Base-by-base conservation (phyloP, 2,888 invertebrate species). In the Euplexia lucipara region DNA sequence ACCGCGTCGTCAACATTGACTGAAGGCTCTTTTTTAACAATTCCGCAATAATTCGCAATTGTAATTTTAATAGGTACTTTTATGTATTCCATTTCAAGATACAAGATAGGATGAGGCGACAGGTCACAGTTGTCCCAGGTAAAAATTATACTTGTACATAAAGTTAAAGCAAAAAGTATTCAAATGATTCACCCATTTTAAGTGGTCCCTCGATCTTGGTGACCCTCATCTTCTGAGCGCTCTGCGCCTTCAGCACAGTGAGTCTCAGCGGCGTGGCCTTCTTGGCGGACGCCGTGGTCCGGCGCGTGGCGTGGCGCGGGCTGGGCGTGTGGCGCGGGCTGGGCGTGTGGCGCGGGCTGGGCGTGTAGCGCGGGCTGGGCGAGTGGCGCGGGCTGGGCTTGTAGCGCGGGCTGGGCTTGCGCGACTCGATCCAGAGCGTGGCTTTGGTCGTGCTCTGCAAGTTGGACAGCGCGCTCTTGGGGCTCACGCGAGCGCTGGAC, bases 341-440 rank as follows among this genome's bases (percentile, higher is more conserved):
- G 4, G 70, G 61, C 82, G 90, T 90, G 14, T 92, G 83, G n/a
- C n/a, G n/a, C 0, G 87, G 86, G 22, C 83, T 83, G 4, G 70
- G 61, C 82, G 90, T 90, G 14, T n/a, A n/a, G n/a, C n/a, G n/a
- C n/a, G n/a, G n/a, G n/a, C n/a, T n/a, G n/a, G n/a, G n/a, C n/a
- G n/a, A n/a, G n/a, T n/a, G n/a, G n/a, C n/a, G n/a, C 0, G 87
- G 86, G 22, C 83, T 83, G 4, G 70, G 61, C 82, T 90, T 90
- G 14, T n/a, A n/a, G n/a, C n/a, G n/a, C 0, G 87, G 86, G 22
- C 83, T 83, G 4, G 70, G 61, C 82, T 90, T 90, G 14, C 92
- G 83, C 1, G 92, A 92, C 81, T 92, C 91, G 47, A 93, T 92
- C 94, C 94, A 93, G 32, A 90, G 82, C 30, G 88, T 83, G 2